Evolutionary conservation across 2,888 invertebrate species (phyloP), one percentile per base, ranked within the genome.

Genomic region (Drosophila anceps): DNA sequence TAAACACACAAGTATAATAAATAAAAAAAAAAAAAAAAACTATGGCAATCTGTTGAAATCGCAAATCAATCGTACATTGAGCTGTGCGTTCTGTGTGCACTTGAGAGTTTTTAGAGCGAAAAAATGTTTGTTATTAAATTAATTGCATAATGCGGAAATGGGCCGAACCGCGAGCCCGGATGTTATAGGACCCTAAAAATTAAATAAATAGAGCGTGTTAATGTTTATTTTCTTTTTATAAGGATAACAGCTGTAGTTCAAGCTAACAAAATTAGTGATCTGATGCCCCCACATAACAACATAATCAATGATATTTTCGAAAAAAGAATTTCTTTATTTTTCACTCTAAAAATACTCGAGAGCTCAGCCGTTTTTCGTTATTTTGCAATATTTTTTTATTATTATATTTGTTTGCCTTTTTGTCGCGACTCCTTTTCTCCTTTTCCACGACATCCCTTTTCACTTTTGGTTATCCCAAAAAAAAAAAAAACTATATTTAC

Each of bases 1-100:
- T 95, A 95, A 95, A 89, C 89, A 92, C 84, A 89, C 79, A 83
- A 88, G 81, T 79, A 82, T 79, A 82, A 81, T 83, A 82, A 88
- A 53, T 15, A 53, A 35, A 20, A 51, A 51, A 51, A 33, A 51
- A 51, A 33, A 50, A 46, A 48, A 85, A 85, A 90, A 78, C 81
- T 76, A 87, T 83, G 79, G 80, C 82, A 85, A 88, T 80, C 82
- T 82, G 59, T 67, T 68, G 58, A 64, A 73, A 76, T 67, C 66
- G 41, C 48, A 60, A 75, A 86, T 87, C 84, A 79, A 89, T 85
- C 83, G 76, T 64, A 73, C 48, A 54, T 44, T 41, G 59, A 69
- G 53, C 59, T 55, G 61, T 64, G 62, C 62, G 50, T 69, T 71
- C 61, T 62, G 53, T 72, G 76, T 76, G 73, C 87, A 87, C 91